Base-by-base conservation (phyloP, 2,888 invertebrate genomes). In the Eupelmus urozonus region DNA sequence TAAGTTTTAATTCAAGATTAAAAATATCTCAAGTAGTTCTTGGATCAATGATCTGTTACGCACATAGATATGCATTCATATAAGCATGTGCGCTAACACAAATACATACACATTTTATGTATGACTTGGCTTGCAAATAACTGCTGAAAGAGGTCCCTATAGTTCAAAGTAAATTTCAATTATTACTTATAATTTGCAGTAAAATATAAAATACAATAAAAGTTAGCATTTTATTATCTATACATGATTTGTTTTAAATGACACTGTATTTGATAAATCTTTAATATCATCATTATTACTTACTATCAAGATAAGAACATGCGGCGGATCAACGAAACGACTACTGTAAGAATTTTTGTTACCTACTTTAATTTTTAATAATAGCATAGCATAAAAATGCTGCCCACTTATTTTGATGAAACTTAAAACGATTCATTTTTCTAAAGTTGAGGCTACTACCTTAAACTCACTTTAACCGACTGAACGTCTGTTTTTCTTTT, bases 341-440 rank as follows among this genome's bases (percentile, higher is more conserved):
- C 60, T 45, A 49, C 49, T 25, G 63, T 34, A 23, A 20, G 23
- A 63, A 71, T 57, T 25, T 45, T 85, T 65, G 45, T 45, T 65
- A 45, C 18, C 23, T 23, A 20, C 16, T 13, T 16, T 49, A 16
- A 3, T 2, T 82, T 83, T 84, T 82, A 83, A 82, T 81, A 83
- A 83, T 82, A 82, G 79, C 76, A 85, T 81, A 85, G 82, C 83
- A 85, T 83, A 85, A 85, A 85, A 85, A 86, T 86, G 87, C 87
- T 87, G 84, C 84, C 86, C 87, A 87, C 86, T 87, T 86, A 85
- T 86, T 86, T 87, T 87, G 87, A 87, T 87, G 87, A 86, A 87
- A 87, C 85, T 86, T 85, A 82, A 81, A 18, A 82, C 82, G 72
- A 82, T 80, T 82, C 78, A 77, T 82, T 80, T 79, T 80, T 73